Evolutionary conservation across 2,113 vertebrate species (phyloP).

Genomic region (Dinomys branickii): DNA sequence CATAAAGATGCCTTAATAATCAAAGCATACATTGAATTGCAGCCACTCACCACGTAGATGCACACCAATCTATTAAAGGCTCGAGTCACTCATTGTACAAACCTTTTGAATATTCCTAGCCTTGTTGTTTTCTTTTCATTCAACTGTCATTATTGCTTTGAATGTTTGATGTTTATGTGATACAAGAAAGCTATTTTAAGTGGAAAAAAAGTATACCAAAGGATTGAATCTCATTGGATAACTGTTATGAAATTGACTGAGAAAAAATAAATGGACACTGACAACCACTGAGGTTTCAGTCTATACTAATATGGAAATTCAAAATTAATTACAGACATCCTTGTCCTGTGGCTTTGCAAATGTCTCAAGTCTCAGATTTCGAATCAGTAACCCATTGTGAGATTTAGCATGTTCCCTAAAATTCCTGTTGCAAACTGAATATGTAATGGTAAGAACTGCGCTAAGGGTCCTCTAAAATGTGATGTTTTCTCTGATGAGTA

Average conservation of each 20-base stretch:
- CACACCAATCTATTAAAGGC: neutral
- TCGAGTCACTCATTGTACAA: neutral
- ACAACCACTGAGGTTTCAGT: neutral
- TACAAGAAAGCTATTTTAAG: neutral
- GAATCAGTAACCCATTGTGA: neutral
- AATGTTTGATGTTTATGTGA: neutral
- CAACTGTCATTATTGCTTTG: neutral
- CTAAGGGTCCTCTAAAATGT: neutral
- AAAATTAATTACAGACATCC: neutral
- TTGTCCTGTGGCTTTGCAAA: neutral
- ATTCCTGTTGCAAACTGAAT: neutral
- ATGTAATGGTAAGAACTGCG: neutral
- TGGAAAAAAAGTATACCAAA: neutral
- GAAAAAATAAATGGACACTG: neutral
- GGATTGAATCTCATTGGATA: neutral
- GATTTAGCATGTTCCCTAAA: neutral
- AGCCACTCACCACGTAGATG: neutral
- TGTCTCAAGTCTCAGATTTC: neutral
- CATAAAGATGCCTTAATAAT: neutral
- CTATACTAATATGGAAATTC: neutral
- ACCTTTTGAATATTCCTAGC: neutral
- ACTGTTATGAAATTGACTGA: neutral
- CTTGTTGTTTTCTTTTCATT: neutral
- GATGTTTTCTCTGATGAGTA: neutral
- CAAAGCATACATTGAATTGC: neutral